phyloP scores from a whole-genome alignment of 2,888 invertebrate species.

The Oligia latruncula region DNA sequence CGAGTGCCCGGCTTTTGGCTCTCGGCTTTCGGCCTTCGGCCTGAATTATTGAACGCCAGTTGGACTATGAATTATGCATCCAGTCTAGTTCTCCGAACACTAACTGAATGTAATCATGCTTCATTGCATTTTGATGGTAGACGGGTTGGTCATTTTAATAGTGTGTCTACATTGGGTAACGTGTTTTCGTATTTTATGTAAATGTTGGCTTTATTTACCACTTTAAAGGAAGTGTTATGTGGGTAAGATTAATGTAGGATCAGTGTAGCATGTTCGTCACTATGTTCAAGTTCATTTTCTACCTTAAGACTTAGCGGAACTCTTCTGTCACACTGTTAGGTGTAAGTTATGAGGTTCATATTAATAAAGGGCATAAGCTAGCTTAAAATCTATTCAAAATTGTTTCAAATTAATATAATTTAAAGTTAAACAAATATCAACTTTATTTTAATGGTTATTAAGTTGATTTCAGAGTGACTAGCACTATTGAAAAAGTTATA shows the following conservation, averaged over 20 bases:
- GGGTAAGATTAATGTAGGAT: background rate
- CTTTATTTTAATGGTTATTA: no score
- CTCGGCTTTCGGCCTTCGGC: slow-evolving; percentile 58
- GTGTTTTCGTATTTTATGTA: slow-evolving; percentile 31
- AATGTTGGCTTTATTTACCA: background rate
- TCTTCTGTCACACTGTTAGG: background rate
- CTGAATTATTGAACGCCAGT: slow-evolving; percentile 68
- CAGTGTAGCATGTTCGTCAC: background rate
- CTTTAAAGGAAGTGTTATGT: background rate
- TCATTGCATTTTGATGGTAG: slow-evolving; percentile 64
- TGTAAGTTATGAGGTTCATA: no score
- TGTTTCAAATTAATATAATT: no score
- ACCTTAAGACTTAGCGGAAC: background rate
- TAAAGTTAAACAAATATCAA: no score
- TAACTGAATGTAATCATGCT: slow-evolving; percentile 68
- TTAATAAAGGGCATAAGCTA: background rate
- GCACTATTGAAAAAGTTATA: no score
- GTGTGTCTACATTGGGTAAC: slow-evolving; percentile 24
- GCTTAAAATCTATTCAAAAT: background rate
- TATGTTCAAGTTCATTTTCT: background rate
- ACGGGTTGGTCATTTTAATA: slow-evolving; percentile 57
- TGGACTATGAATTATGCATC: slow-evolving; percentile 67
- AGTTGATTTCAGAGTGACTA: no score
- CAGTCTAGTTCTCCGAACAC: slow-evolving; percentile 59
- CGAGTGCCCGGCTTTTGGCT: slow-evolving; percentile 60